Conservation (phyloP, 2,113 vertebrate genomes). For the Aegotheles bennettii region DNA sequence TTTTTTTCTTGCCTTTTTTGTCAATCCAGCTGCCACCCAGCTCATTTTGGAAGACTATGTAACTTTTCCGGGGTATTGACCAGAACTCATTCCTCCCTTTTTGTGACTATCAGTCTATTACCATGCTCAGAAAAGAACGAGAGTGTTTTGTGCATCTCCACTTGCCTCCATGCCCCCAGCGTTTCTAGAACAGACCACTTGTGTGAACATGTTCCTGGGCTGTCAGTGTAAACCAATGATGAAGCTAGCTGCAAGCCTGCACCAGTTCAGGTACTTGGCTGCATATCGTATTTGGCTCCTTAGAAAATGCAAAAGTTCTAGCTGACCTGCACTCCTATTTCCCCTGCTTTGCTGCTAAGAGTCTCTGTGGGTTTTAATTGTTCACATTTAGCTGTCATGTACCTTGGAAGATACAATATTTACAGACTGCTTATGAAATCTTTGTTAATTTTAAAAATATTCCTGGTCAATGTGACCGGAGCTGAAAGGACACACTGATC, state of each 20-base stretch:
- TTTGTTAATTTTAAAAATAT: slow-evolving; percentile 28
- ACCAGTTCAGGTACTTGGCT: not conserved
- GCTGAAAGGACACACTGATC: not conserved
- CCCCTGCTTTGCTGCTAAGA: not conserved
- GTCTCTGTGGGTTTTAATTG: not conserved
- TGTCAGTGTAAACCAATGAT: rapidly evolving
- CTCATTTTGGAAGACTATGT: not conserved
- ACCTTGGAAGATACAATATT: slow-evolving; percentile 62
- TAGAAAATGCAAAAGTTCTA: not conserved
- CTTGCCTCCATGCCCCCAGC: rapidly evolving
- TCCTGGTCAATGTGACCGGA: slow-evolving; percentile 53
- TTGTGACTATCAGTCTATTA: not conserved
- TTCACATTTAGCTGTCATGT: slow-evolving; percentile 7
- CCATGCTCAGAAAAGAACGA: not conserved
- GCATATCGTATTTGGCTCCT: not conserved
- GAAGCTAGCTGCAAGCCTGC: not conserved
- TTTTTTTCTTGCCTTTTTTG: not conserved
- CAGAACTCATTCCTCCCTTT: not conserved
- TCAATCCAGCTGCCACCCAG: not conserved
- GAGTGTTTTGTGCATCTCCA: rapidly evolving
- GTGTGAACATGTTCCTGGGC: not conserved
- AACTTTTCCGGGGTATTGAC: not conserved
- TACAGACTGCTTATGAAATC: slow-evolving; percentile 51
- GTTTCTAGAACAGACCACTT: not conserved
- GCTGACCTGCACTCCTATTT: not conserved